A percentile compares a stretch with the other conserved stretches of the same genome.
Evolutionary conservation across 1,140 invertebrate genomes (phyloP).

Genomic region (Nebria ingens): DNA sequence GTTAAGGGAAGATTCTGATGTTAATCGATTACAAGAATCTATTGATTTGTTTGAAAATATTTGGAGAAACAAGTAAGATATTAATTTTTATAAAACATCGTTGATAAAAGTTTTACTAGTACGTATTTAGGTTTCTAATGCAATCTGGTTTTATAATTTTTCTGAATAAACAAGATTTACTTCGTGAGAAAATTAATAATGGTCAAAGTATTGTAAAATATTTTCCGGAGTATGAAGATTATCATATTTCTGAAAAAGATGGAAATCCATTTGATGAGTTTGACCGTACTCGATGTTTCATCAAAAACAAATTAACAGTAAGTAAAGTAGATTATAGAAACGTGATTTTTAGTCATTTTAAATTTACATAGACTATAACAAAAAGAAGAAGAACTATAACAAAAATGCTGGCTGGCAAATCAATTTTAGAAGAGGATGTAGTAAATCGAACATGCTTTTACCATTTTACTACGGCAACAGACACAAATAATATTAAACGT

Average conservation of each 20-base stretch:
- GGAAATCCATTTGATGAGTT: conserved; percentile 3
- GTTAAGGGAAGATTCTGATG: conserved; percentile 55
- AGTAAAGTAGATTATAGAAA: not conserved
- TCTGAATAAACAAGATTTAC: conserved; percentile 71
- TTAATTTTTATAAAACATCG: not conserved
- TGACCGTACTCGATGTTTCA: not conserved
- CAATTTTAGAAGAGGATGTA: not conserved
- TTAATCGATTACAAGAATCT: conserved; percentile 61
- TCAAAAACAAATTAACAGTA: not conserved
- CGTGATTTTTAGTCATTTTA: not conserved
- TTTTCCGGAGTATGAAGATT: conserved; percentile 48
- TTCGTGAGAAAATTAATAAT: conserved; percentile 56
- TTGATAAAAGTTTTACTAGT: conserved; percentile 2
- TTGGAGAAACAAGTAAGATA: conserved; percentile 54
- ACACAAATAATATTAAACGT: conserved; percentile 57
- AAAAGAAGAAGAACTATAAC: conserved; percentile 11
- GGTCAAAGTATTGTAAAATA: conserved; percentile 51
- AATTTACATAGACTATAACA: conserved; percentile 15
- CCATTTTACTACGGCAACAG: conserved; percentile 63
- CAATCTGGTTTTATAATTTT: conserved; percentile 68
- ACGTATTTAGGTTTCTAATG: conserved; percentile 49
- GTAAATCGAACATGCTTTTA: conserved; percentile 45
- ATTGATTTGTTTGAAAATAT: conserved; percentile 62
- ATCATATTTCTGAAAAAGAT: conserved; percentile 6
- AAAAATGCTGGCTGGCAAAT: not conserved